These are phyloP conservation scores for Hirtodrosophila histrioides DNA, from an alignment of 2,888 invertebrate genomes.

Conservation along the genomic window DNA sequence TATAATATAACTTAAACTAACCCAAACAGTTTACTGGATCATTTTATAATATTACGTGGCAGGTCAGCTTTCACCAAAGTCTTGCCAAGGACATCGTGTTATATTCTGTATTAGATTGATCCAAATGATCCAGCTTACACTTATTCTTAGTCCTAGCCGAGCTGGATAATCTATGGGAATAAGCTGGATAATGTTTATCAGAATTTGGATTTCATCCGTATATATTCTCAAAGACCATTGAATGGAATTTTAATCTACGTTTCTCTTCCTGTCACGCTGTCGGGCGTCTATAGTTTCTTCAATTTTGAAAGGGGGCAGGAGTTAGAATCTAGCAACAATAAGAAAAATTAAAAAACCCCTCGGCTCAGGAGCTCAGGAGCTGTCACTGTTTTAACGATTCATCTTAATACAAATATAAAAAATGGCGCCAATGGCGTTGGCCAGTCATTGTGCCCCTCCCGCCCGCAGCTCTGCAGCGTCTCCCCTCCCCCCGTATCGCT, in stretches of 20 bases:
- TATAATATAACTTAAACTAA: no score
- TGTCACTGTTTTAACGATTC: constrained; percentile 73
- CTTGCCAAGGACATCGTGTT: no score
- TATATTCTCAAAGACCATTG: no score
- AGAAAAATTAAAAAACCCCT: constrained; percentile 8
- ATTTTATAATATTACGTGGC: no score
- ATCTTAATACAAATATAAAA: constrained; percentile 72
- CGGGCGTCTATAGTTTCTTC: constrained; percentile 7
- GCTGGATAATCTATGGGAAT: no score
- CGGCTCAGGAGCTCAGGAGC: constrained; percentile 40
- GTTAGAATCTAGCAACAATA: background rate
- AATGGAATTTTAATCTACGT: constrained; percentile 23
- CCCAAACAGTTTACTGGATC: no score
- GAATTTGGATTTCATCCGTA: no score
- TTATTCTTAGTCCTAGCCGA: no score
- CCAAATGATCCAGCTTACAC: no score
- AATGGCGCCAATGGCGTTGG: constrained; percentile 67
- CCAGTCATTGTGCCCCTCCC: constrained; percentile 49
- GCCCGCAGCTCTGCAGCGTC: background rate
- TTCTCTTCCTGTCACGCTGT: background rate
- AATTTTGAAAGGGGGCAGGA: background rate
- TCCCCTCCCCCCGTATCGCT: background rate
- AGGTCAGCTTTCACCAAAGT: no score
- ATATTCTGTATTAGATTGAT: no score
- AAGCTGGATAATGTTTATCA: no score